Conservation (phyloP, 2,797 vertebrate species). For the Lacerta agilis region DNA sequence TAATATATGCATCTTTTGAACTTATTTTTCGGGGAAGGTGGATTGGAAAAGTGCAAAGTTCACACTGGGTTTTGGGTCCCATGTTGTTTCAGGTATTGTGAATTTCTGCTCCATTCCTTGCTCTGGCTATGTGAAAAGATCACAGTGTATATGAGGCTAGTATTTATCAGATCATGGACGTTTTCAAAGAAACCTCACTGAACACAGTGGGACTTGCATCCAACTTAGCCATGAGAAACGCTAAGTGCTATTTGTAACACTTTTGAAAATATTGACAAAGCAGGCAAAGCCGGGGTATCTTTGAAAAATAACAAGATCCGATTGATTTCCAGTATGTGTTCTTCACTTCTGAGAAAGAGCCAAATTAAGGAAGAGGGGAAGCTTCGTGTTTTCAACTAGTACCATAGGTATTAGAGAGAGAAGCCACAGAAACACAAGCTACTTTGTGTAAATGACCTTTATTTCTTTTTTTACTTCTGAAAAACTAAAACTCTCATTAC, state of each 20-base stretch:
- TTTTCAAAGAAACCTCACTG: neutral
- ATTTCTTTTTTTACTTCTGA: neutral
- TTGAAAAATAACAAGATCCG: neutral
- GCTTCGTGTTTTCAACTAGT: neutral
- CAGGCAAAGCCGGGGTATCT: neutral
- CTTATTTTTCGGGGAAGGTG: too few relatives aligned
- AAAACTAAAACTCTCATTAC: neutral
- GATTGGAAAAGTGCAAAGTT: too few relatives aligned
- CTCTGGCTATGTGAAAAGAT: neutral
- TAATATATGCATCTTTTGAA: too few relatives aligned
- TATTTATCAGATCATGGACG: neutral
- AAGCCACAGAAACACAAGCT: conserved; percentile 4
- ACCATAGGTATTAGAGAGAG: neutral
- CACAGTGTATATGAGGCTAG: neutral
- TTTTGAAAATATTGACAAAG: neutral
- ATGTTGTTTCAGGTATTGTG: too few relatives aligned
- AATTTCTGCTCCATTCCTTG: too few relatives aligned
- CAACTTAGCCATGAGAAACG: too few relatives aligned
- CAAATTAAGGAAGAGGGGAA: neutral
- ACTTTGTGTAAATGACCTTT: neutral
- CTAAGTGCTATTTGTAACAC: neutral
- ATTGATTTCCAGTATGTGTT: neutral
- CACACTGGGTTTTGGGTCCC: too few relatives aligned
- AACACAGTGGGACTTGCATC: neutral
- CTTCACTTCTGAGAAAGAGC: neutral